phyloP scores from a whole-genome alignment of 2,113 vertebrate species.

The Murina feae region DNA sequence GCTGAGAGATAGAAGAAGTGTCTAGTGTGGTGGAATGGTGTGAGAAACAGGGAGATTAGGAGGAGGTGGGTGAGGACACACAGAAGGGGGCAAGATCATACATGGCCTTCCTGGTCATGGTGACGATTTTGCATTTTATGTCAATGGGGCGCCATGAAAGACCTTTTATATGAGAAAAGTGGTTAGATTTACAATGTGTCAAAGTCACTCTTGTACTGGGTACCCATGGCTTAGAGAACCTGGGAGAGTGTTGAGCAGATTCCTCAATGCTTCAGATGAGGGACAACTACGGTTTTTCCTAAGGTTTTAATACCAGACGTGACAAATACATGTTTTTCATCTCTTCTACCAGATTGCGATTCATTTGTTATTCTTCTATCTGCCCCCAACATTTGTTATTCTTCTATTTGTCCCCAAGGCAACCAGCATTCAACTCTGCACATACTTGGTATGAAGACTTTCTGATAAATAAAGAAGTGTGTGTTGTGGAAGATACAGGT shows the following conservation, averaged over 20 bases:
- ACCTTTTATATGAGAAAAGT: background rate
- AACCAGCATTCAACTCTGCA: background rate
- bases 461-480: background rate
- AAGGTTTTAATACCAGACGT: background rate
- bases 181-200: fast-evolving
- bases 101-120: background rate
- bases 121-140: background rate
- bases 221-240: background rate
- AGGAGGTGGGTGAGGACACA: background rate
- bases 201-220: background rate
- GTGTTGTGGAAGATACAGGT: background rate
- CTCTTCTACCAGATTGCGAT: background rate
- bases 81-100: fast-evolving
- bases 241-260: fast-evolving
- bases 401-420: background rate
- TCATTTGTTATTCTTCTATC: background rate
- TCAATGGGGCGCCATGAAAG: background rate
- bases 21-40: fast-evolving
- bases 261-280: background rate
- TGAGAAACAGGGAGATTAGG: too few relatives aligned
- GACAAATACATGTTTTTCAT: background rate
- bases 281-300: background rate
- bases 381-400: background rate
- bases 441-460: background rate
- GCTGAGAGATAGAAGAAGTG: background rate